Evolutionary conservation across 1,140 invertebrate species (phyloP), one percentile per base, ranked within the genome.

Genomic region (Neodiprion virginianus): DNA sequence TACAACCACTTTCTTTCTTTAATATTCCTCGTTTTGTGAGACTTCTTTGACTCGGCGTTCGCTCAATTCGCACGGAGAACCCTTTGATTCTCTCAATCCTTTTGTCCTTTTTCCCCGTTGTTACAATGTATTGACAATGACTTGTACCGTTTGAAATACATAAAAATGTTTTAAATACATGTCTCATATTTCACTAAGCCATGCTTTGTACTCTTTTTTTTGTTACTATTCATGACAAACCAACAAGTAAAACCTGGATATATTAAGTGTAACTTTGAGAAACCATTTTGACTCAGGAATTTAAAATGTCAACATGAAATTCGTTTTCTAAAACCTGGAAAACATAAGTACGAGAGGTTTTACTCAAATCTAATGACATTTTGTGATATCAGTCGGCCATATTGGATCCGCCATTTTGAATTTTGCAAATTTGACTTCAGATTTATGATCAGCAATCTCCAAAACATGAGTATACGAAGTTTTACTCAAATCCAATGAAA

Each of bases 321-420:
- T 53, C 50, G 50, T 53, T 10, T 11, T 53, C 50, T 11, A 14
- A 11, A 14, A 53, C 50, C 50, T 53, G 17, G 17, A 21, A 21
- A 21, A 21, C 17, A 21, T 21, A 21, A 21, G 17, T 21, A 21
- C 17, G 17, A 21, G 17, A 21, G 17, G 17, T 21, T 68, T 72
- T 79, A 53, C 1, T 53, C 10, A 53, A 53, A 53, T 53, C n/a
- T n/a, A 14, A 53, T 10, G n/a, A 53, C 1, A 53, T 53, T 53
- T 53, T 53, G 1, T 53, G n/a, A 10, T 53, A 14, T 21, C 17
- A 21, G 17, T 21, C 17, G 17, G 17, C 17, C 17, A 21, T 21
- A 21, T 21, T 21, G 17, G 17, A 21, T 21, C 17, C 14, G 14
- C 9, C 50, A 53, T 53, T 53, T 53, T 53, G 9, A 53, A 53